Evolutionary conservation across 2,797 vertebrate species (phyloP).

Genomic region (Amblyopsis hoosieri): DNA sequence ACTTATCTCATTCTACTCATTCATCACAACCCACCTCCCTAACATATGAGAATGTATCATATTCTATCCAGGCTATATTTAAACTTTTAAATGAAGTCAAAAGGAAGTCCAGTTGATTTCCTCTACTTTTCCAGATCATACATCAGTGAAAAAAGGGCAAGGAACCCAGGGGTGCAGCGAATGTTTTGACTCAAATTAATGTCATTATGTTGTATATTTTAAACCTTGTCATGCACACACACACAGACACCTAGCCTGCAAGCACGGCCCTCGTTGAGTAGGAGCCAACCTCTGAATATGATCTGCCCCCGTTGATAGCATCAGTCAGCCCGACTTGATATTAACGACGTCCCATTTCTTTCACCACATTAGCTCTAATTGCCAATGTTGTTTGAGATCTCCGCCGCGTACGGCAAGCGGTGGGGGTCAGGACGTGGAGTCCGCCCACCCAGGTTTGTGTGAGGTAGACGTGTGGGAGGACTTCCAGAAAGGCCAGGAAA

Average conservation of each 20-base stretch:
- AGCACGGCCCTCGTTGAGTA: slow-evolving; percentile 4
- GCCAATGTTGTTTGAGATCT: slow-evolving; percentile 4
- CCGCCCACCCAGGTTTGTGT: slow-evolving; percentile 8
- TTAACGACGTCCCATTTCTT: slow-evolving; percentile 5
- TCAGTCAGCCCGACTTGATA: slow-evolving; percentile 3
- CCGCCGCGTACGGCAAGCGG: background rate
- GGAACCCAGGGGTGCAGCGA: background rate
- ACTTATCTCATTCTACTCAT: too few relatives aligned
- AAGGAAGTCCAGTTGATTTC: background rate
- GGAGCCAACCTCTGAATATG: slow-evolving; percentile 6
- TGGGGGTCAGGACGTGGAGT: slow-evolving; percentile 3
- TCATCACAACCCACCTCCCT: too few relatives aligned
- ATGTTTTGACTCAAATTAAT: slow-evolving; percentile 6
- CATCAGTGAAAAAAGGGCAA: background rate
- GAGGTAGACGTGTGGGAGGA: slow-evolving; percentile 6
- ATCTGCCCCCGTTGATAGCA: background rate
- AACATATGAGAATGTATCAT: too few relatives aligned
- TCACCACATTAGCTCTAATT: slow-evolving; percentile 13
- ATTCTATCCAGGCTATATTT: too few relatives aligned
- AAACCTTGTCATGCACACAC: slow-evolving; percentile 3
- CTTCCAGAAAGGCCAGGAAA: slow-evolving; percentile 1
- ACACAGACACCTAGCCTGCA: background rate
- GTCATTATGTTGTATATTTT: slow-evolving; percentile 2
- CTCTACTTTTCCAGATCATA: slow-evolving; percentile 22
- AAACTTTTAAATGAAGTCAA: background rate